phyloP scores from a whole-genome alignment of 2,797 vertebrate genomes.

The Halcyon badia region DNA sequence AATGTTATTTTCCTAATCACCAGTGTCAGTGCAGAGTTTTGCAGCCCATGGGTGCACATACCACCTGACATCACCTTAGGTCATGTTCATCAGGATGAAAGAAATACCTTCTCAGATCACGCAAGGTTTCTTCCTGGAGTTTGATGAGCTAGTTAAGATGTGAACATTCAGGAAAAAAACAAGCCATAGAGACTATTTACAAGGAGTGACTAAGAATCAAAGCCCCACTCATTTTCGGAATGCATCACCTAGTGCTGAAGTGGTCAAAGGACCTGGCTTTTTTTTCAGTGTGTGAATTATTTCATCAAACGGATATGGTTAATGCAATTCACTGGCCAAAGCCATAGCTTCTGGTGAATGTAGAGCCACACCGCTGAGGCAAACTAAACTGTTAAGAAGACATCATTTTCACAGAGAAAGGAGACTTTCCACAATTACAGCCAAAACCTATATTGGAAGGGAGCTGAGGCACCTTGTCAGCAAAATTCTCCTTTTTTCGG shows the following conservation, averaged over 20 bases:
- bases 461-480: constrained; percentile 25
- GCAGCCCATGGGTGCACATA: background rate
- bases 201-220: background rate
- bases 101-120: background rate
- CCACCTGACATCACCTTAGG: background rate
- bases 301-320: background rate
- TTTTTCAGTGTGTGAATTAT: background rate
- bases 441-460: constrained; percentile 7
- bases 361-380: background rate
- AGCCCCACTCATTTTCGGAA: background rate
- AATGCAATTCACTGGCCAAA: background rate
- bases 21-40: background rate
- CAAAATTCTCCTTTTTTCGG: background rate
- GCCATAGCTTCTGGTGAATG: background rate
- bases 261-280: background rate
- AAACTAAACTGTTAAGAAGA: background rate
- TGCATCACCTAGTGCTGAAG: background rate
- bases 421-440: background rate
- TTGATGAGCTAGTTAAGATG: background rate
- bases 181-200: background rate
- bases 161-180: background rate
- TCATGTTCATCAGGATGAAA: background rate
- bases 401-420: background rate
- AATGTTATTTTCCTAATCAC: background rate
- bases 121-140: background rate